phyloP scores from a whole-genome alignment of 2,888 invertebrate species.

The Parascotia fuliginaria region DNA sequence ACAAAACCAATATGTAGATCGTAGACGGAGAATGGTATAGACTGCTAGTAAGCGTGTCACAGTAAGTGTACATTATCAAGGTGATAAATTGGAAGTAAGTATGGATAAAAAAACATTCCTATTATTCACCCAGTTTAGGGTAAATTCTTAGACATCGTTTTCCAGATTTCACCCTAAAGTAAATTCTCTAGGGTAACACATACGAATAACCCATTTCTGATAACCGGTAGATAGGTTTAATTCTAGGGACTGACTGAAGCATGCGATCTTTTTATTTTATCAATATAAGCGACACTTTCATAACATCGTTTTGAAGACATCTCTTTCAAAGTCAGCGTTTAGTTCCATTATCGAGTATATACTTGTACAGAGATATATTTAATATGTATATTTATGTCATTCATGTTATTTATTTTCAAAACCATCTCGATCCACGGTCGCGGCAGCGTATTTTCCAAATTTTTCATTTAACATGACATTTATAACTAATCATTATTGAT shows the following conservation, averaged over 20 bases:
- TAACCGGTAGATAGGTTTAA: constrained; percentile 20
- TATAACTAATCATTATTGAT: constrained; percentile 59
- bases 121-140: too few relatives aligned
- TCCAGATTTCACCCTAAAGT: too few relatives aligned
- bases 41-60: too few relatives aligned
- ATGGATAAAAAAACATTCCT: too few relatives aligned
- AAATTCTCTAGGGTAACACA: too few relatives aligned
- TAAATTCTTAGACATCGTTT: too few relatives aligned
- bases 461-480: constrained; percentile 48
- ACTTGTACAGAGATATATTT: constrained; percentile 10
- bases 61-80: too few relatives aligned
- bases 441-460: constrained; percentile 69
- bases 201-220: too few relatives aligned
- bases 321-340: constrained; percentile 30
- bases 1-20: too few relatives aligned
- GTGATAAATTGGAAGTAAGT: too few relatives aligned
- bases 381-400: constrained; percentile 47
- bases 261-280: constrained; percentile 51
- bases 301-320: constrained; percentile 48
- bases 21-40: too few relatives aligned
- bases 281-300: constrained; percentile 32
- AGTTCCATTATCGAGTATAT: constrained; percentile 35
- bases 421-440: constrained; percentile 65
- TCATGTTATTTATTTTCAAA: constrained; percentile 49
- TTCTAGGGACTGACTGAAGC: constrained; percentile 72